A percentile compares a stretch with the other conserved stretches of the same genome.
Conservation (phyloP, 1,140 invertebrate species). For the Pachypeltis micranthus region DNA sequence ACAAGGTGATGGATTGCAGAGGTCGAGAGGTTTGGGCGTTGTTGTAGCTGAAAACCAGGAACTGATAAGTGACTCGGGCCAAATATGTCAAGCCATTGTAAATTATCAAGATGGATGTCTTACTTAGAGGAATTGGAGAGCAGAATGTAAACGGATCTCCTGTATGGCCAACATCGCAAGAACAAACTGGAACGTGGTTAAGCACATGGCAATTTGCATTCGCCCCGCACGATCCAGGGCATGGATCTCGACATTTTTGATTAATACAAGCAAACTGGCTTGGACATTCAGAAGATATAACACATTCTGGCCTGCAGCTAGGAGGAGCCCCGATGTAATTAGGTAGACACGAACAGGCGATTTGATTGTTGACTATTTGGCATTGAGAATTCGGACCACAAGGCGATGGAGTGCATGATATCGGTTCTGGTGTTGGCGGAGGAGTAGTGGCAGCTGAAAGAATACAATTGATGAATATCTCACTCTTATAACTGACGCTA, state of each 20-base stretch:
- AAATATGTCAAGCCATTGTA: neutral
- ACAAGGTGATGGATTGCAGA: conserved; percentile 50
- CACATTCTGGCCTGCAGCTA: conserved; percentile 40
- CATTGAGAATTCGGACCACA: conserved; percentile 45
- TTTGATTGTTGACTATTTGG: conserved; percentile 33
- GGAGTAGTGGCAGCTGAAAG: conserved; percentile 24
- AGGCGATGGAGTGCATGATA: conserved; percentile 39
- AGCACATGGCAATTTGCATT: conserved; percentile 39
- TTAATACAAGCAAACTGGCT: conserved; percentile 36
- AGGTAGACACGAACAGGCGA: conserved; percentile 35
- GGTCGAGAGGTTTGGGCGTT: conserved; percentile 31
- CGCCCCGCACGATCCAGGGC: conserved; percentile 35
- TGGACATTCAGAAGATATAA: conserved; percentile 35
- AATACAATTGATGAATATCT: neutral
- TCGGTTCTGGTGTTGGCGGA: conserved; percentile 27
- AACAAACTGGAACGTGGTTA: conserved; percentile 40
- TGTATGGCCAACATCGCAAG: conserved; percentile 36
- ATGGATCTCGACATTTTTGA: conserved; percentile 35
- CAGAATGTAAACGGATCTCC: conserved; percentile 43
- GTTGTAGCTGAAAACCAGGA: conserved; percentile 24
- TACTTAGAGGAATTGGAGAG: conserved; percentile 36
- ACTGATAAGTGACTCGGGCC: conserved; percentile 20
- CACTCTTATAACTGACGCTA: neutral
- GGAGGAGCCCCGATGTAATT: conserved; percentile 37
- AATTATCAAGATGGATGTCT: conserved; percentile 19